Evolutionary conservation across 2,888 invertebrate species (phyloP), one percentile per base, ranked within the genome.

Genomic region (Leptinotarsa peninsularis): DNA sequence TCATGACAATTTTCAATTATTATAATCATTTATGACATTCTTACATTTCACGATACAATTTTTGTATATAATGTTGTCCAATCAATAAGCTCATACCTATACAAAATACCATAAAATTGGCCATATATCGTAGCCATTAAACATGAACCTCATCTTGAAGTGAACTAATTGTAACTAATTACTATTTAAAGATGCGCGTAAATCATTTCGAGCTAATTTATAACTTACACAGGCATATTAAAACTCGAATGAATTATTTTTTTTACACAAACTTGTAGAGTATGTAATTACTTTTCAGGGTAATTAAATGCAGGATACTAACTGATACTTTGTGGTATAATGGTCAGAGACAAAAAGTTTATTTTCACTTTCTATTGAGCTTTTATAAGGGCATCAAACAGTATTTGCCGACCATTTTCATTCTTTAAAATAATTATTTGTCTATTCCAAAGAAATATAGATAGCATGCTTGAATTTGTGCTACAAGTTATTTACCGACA

Each of bases 161-260:
- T 69, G 60, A 68, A 76, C 76, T 79, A 79, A 79, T 79, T 76
- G 74, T 71, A 70, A 77, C 69, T 76, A 79, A 77, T 79, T 79
- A 75, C 72, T 73, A 74, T 76, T 72, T 74, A 76, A 76, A 76
- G 73, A 73, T 72, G 72, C 66, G n/a, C 66, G 77, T 74, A 74
- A 77, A 73, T 76, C 76, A 77, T 79, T 68, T 67, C 49, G 21
- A 14, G 50, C 21, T 78, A 73, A 78, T 78, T 78, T 78, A 78
- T 78, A 63, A 67, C 70, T 50, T 17, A 56, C 43, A 74, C 67
- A 71, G 71, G 78, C 72, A 73, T 56, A 74, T 74, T 78, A 76
- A 72, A 60, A 71, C 67, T 68, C 68, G 70, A 74, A 78, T 74
- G 67, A 72, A 58, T 33, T 27, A 49, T 60, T 10, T 49, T 70